Base-by-base conservation (phyloP, 2,113 vertebrate genomes). In the Oreochromis niloticus region DNA sequence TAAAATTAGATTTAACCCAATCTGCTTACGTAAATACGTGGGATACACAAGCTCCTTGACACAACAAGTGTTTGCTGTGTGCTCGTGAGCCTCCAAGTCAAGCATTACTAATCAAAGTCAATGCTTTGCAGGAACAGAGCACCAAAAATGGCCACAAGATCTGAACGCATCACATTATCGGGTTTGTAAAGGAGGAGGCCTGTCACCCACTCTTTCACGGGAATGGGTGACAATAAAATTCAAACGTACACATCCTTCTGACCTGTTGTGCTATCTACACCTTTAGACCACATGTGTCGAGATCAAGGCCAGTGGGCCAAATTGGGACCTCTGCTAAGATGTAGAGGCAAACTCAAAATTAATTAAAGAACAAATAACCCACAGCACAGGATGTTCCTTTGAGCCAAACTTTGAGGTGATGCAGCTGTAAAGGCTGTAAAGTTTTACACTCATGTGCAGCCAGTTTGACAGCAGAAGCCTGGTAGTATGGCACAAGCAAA, bases 41-140 rank as follows among this genome's bases (percentile, higher is more conserved):
- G 39, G 83, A 50, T 48, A 50, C 30, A 84, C 66, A 34, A 13
- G 48, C 78, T 56, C 46, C 46, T 78, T 78, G 73, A 50, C 43
- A 50, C 3, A 75, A 50, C 71, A 12, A 75, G 71, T 32, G 43
- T 19, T 50, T 75, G 54, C 54, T 78, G 54, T 43, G 54, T 19
- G 34, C 36, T 81, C 36, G 7, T 57, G 36, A 43, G 79, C 79
- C 36, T 81, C 54, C 16, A 57, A 57, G 79, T 56, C 36, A 78
- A 78, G 27, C 73, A 78, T 78, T 32, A 78, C 73, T 78, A 78
- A 78, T 78, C 46, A 78, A 78, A 78, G 46, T 78, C 46, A 78
- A 32, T 0, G 27, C 73, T 78, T 32, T n/a, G 27, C 46, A 78
- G 54, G 54, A 81, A 43, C 54, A 46, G 19, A 82, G 46, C 24